phyloP scores from a whole-genome alignment of 1,140 invertebrate genomes.

The Belonocnema kinseyi region DNA sequence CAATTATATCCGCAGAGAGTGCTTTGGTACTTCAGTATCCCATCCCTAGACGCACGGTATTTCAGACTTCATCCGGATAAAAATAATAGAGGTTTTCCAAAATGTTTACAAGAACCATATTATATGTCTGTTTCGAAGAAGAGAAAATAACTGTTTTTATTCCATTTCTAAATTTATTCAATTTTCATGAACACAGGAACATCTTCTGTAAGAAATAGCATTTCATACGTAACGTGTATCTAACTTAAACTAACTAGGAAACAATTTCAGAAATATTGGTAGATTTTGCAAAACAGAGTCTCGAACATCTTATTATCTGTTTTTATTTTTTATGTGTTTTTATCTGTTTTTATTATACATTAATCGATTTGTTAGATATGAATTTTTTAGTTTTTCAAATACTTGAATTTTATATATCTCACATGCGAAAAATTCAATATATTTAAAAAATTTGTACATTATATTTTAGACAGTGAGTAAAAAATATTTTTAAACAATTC shows the following conservation, averaged over 20 bases:
- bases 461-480: too few relatives aligned
- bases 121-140: background rate
- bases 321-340: background rate
- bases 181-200: background rate
- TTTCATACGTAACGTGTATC: background rate
- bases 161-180: slow-evolving; percentile 5
- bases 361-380: too few relatives aligned
- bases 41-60: slow-evolving; percentile 75
- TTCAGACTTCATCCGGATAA: slow-evolving; percentile 10
- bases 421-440: too few relatives aligned
- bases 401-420: too few relatives aligned
- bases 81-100: background rate
- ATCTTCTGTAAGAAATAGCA: background rate
- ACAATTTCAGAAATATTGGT: background rate
- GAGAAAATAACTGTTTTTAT: background rate
- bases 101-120: slow-evolving; percentile 1
- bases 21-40: slow-evolving; percentile 89
- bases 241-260: slow-evolving; percentile 8
- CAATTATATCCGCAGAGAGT: slow-evolving; percentile 96
- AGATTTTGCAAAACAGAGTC: background rate
- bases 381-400: too few relatives aligned
- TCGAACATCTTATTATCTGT: background rate
- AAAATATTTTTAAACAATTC: too few relatives aligned
- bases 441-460: too few relatives aligned
- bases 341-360: too few relatives aligned